Base-by-base conservation (phyloP, 1,140 invertebrate species). In the Antheraea mylitta region DNA sequence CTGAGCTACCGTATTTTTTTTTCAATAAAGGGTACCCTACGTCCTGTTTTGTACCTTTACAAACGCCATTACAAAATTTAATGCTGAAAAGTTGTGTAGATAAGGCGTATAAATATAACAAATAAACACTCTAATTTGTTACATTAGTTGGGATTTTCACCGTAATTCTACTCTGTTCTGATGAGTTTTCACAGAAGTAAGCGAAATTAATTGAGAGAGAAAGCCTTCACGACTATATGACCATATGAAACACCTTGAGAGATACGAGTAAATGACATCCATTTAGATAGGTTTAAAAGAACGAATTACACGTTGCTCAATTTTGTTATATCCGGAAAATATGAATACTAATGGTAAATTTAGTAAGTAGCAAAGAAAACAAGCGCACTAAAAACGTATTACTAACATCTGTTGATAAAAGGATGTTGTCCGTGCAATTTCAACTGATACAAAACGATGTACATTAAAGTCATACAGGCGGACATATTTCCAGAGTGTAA, bases 381-480 rank as follows among this genome's bases (percentile, higher is more conserved):
- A 42, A 42, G 11, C 38, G 38, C 8, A 42, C 38, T 42, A 16
- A 13, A 53, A 16, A 7, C 16, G 10, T 53, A 11, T 53, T 53
- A 53, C 1, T 53, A 53, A 6, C 0, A 13, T 53, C 16, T 9
- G 18, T 36, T 22, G 59, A 61, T 11, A 38, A 42, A 38, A 37
- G 3, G n/a, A 8, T 37, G 37, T 16, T 18, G 9, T 11, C 38
- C 11, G 16, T 38, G 0, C 36, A 42, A 16, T 36, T 18, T 37
- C 5, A 18, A 36, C 30, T 0, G 30, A 64, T 37, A n/a, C 37
- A 64, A 36, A 37, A 64, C 62, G 59, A 36, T 6, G 59, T 66
- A 22, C 7, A 30, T 53, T 53, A 19, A 64, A 66, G n/a, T 22
- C 18, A 11, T 22, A 10, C 53, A 66, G 75, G 66, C 77, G 73